Evolutionary conservation across 2,113 vertebrate genomes (phyloP), one percentile per base, ranked within the genome.

Genomic region (Python bivittatus): DNA sequence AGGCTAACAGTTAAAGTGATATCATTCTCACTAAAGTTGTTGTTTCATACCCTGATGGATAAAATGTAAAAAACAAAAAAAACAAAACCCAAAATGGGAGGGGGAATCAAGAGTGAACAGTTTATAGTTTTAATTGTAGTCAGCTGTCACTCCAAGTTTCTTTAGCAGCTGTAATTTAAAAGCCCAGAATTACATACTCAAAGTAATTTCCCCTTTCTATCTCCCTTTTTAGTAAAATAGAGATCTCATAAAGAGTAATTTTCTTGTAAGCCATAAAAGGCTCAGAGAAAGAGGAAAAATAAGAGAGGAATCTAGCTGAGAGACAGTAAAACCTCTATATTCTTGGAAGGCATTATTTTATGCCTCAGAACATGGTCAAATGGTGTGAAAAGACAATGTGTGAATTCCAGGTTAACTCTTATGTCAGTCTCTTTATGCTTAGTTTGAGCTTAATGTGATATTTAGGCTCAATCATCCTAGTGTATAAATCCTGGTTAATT

Each of bases 231-330:
- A 83, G 93, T 72, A 12, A 94, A 94, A 96, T 33, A 64, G 95
- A 95, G 86, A 89, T 94, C 84, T 68, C 85, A 52, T 90, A 2
- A 68, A 1, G 3, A 53, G 92, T 92, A 88, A 94, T 33, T 88
- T 87, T 88, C 93, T 44, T 12, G 42, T 72, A 88, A 89, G 90
- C 57, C 95, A 95, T 93, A 91, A 91, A 96, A 96, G 96, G 57
- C 53, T 94, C 0, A 0, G 95, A 25, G 61, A 68, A 95, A 91
- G 64, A 91, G 54, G 91, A 93, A 44, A 92, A n/a, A 84, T 57
- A 95, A 92, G 52, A 83, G 89, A 6, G 33, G 15, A 83, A 42
- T 57, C 15, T 72, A 53, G 60, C 53, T 52, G 44, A 72, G 23
- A 89, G 44, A n/a, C 52, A 44, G 6, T 25, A 42, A 58, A 48